Evolutionary conservation across 2,113 vertebrate genomes (phyloP).

Genomic region (Aegotheles bennettii): DNA sequence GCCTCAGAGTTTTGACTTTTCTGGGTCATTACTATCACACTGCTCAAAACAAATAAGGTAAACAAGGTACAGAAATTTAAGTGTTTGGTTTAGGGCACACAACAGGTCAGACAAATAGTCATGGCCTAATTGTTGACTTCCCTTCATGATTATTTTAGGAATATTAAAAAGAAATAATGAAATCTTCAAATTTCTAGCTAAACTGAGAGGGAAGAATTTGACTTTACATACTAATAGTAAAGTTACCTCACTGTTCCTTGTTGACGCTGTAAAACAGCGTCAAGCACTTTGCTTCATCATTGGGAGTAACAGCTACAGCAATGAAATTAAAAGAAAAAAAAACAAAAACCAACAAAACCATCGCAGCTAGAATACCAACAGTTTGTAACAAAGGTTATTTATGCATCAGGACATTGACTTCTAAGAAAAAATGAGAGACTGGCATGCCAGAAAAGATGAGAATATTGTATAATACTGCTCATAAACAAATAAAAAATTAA

Average conservation of each 20-base stretch:
- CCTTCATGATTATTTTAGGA: background rate
- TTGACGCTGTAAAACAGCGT: background rate
- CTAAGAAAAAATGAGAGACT: background rate
- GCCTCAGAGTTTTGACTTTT: background rate
- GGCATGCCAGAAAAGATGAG: background rate
- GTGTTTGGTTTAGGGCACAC: background rate
- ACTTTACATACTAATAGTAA: background rate
- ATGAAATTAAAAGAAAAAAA: background rate
- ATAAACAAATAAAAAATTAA: conserved; percentile 6
- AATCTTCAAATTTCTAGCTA: background rate
- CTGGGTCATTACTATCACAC: background rate
- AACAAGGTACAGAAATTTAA: background rate
- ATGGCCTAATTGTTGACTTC: background rate
- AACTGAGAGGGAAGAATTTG: background rate
- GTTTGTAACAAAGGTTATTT: background rate
- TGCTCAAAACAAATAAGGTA: background rate
- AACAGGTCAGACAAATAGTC: background rate
- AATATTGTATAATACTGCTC: background rate
- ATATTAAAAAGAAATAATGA: background rate
- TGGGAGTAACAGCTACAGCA: background rate
- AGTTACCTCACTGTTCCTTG: background rate
- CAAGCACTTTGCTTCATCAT: background rate
- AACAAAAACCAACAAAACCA: background rate
- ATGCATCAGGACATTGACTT: background rate
- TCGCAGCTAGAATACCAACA: background rate